Conservation (phyloP, 2,888 invertebrate species). For the Synanthedon myopaeformis region DNA sequence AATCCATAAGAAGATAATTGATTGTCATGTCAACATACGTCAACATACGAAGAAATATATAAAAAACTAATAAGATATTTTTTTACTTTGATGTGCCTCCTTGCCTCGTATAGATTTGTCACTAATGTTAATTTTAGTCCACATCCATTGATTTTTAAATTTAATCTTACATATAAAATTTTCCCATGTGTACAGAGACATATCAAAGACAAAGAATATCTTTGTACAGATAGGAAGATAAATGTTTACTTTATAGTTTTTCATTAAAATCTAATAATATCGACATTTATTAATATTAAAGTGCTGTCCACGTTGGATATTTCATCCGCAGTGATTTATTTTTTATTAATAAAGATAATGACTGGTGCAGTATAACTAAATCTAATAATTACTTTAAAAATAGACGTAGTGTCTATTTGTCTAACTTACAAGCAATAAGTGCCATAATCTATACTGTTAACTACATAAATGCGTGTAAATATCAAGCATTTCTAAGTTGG, state of each 20-base stretch:
- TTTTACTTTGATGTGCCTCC: constrained; percentile 56
- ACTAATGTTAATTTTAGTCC: constrained; percentile 21
- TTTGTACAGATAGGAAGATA: no score
- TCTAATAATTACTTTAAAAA: constrained; percentile 2
- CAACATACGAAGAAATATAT: background rate
- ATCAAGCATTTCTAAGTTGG: background rate
- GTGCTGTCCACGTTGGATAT: no score
- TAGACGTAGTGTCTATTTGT: constrained; percentile 13
- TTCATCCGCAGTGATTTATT: no score
- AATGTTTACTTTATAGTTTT: background rate
- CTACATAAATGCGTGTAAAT: background rate
- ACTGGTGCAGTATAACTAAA: background rate
- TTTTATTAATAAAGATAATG: background rate
- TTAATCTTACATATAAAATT: background rate
- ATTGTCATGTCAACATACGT: no score
- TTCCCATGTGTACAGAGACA: background rate
- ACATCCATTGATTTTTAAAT: constrained; percentile 26
- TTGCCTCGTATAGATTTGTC: constrained; percentile 37
- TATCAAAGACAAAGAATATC: no score
- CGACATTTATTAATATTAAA: constrained; percentile 6
- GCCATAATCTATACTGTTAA: background rate
- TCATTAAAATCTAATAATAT: constrained; percentile 1
- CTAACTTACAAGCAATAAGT: background rate
- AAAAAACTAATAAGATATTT: constrained; percentile 6
- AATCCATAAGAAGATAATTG: no score